Evolutionary conservation across 2,797 vertebrate species (phyloP).

Genomic region (Astyanax mexicanus): DNA sequence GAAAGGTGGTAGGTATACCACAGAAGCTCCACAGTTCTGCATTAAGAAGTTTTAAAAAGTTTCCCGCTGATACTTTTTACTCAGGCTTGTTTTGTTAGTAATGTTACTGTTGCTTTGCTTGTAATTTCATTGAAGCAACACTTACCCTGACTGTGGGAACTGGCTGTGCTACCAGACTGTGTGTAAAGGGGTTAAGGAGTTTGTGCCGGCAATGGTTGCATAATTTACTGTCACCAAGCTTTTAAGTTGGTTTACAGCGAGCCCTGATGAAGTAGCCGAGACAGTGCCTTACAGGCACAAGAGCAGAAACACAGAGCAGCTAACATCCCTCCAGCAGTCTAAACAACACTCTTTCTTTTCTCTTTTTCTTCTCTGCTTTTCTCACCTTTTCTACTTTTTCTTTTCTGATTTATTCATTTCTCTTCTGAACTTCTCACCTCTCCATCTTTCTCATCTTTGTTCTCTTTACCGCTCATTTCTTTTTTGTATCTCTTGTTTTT

Average conservation of each 20-base stretch:
- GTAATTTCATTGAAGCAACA: too few relatives aligned
- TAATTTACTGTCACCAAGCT: background rate
- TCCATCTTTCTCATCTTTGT: background rate
- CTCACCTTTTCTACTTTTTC: background rate
- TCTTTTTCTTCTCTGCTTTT: background rate
- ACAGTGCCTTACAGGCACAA: background rate
- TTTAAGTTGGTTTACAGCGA: background rate
- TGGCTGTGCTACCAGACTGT: too few relatives aligned
- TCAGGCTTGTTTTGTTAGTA: too few relatives aligned
- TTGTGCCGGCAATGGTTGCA: constrained; percentile 15
- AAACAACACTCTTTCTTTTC: background rate
- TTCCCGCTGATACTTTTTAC: too few relatives aligned
- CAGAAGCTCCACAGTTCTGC: too few relatives aligned
- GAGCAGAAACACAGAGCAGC: background rate
- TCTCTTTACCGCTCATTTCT: background rate
- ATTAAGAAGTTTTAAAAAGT: too few relatives aligned
- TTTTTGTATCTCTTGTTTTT: background rate
- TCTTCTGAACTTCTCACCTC: background rate
- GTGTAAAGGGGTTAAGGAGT: background rate
- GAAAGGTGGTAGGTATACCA: too few relatives aligned
- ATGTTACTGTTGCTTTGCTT: too few relatives aligned
- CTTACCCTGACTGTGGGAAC: too few relatives aligned
- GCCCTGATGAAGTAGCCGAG: background rate
- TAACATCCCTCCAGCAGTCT: background rate
- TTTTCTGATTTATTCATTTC: constrained; percentile 51